These are phyloP conservation scores for Desoria tigrina DNA, from an alignment of 2,888 invertebrate genomes.

Conservation along the genomic window DNA sequence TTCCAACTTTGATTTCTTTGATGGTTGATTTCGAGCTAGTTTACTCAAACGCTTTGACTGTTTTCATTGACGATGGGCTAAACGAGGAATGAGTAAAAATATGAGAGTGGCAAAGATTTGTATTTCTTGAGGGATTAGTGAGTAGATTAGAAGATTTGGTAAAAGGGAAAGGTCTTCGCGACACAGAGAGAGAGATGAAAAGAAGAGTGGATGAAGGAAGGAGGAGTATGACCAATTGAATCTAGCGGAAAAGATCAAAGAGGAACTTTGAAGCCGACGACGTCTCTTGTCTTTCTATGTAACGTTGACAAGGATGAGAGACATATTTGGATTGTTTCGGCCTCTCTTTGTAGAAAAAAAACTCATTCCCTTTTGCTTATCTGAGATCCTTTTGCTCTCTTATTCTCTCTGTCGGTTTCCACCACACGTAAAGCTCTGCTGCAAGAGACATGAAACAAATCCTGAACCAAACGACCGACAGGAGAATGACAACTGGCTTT, in stretches of 20 bases:
- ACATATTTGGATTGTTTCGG: constrained; percentile 50
- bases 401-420: constrained; percentile 15
- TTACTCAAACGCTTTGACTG: too few relatives aligned
- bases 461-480: neutral
- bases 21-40: too few relatives aligned
- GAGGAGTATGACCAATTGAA: constrained; percentile 53
- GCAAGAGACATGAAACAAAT: constrained; percentile 13
- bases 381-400: constrained; percentile 18
- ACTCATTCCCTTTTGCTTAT: constrained; percentile 32
- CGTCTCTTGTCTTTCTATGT: constrained; percentile 16
- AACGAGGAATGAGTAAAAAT: too few relatives aligned
- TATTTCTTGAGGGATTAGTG: neutral
- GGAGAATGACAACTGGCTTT: constrained; percentile 43
- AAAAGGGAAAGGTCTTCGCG: neutral
- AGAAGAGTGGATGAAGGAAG: constrained; percentile 20
- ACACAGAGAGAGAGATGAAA: constrained; percentile 9
- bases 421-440: constrained; percentile 3
- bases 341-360: constrained; percentile 39
- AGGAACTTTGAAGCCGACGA: constrained; percentile 38
- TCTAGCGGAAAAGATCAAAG: constrained; percentile 53
- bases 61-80: too few relatives aligned
- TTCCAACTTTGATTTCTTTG: too few relatives aligned
- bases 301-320: constrained; percentile 21
- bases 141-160: neutral
- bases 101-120: too few relatives aligned